These are phyloP conservation scores for Mustelus asterias DNA, from an alignment of 2,113 vertebrate species.

Conservation along the genomic window DNA sequence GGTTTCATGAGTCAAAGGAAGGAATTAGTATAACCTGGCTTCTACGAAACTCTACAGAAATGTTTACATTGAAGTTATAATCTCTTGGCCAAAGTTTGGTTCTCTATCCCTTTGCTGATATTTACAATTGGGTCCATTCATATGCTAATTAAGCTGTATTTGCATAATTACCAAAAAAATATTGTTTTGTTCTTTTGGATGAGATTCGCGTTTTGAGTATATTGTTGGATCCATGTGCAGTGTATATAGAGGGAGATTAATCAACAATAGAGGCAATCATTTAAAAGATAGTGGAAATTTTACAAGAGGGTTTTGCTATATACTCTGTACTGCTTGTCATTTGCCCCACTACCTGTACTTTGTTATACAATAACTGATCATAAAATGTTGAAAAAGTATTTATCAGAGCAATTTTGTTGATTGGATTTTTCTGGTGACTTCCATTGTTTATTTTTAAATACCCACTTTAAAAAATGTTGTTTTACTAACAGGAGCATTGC, in stretches of 20 bases:
- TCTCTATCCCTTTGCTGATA: background rate
- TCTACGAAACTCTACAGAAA: background rate
- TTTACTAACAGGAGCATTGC: constrained; percentile 78
- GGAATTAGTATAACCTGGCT: background rate
- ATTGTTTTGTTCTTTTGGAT: background rate
- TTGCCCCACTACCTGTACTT: background rate
- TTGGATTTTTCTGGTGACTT: background rate
- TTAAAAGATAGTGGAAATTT: background rate
- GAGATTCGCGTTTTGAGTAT: background rate
- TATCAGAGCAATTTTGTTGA: background rate
- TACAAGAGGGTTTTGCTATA: background rate
- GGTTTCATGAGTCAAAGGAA: background rate
- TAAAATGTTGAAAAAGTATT: background rate
- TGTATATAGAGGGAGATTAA: background rate
- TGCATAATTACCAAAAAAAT: background rate
- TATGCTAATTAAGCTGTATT: background rate
- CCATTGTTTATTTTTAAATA: background rate
- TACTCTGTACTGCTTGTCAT: background rate
- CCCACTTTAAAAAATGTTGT: constrained; percentile 36
- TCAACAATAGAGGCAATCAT: background rate
- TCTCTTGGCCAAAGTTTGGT: background rate
- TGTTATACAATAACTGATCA: too few relatives aligned
- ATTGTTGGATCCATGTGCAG: background rate
- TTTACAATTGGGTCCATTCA: background rate
- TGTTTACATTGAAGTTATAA: background rate